phyloP scores from a whole-genome alignment of 2,888 invertebrate species.

The Oligia strigilis region DNA sequence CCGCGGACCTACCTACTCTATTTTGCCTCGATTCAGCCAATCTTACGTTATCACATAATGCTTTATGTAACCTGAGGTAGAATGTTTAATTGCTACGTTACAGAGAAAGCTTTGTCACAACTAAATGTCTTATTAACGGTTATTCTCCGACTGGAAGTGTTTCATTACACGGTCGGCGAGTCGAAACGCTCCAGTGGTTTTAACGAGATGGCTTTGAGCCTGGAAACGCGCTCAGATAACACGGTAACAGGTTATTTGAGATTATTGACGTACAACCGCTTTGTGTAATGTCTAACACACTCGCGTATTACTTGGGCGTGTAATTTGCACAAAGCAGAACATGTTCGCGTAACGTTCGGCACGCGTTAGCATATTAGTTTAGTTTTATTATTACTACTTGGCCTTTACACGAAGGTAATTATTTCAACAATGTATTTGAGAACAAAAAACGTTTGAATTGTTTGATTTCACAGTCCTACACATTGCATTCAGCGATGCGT shows the following conservation, averaged over 20 bases:
- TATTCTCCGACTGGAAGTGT: constrained; percentile 88
- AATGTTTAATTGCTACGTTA: constrained; percentile 78
- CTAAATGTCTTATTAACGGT: constrained; percentile 86
- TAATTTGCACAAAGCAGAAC: constrained; percentile 39
- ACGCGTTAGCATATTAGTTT: constrained; percentile 16
- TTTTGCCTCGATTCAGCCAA: constrained; percentile 46
- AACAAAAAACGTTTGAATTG: constrained; percentile 9
- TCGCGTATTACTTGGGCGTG: constrained; percentile 34
- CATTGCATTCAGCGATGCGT: constrained; percentile 45
- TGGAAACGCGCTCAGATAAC: constrained; percentile 75
- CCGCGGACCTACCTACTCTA: constrained; percentile 62
- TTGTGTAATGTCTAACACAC: constrained; percentile 51
- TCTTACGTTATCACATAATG: constrained; percentile 58
- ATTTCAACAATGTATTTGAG: constrained; percentile 6
- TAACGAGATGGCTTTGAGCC: constrained; percentile 84
- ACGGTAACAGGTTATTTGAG: constrained; percentile 73
- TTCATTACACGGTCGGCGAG: constrained; percentile 87
- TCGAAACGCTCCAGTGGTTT: constrained; percentile 83
- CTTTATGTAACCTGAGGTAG: constrained; percentile 61
- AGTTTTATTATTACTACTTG: constrained; percentile 18
- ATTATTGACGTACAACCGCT: constrained; percentile 67
- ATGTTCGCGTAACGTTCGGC: constrained; percentile 21
- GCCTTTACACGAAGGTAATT: constrained; percentile 34
- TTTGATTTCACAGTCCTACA: constrained; percentile 35
- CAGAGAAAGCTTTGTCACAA: constrained; percentile 83